Percentiles rank a stretch among this genome's conserved stretches.
These are phyloP conservation scores for Colletes latitarsis DNA, from an alignment of 1,140 invertebrate genomes.

Conservation along the genomic window DNA sequence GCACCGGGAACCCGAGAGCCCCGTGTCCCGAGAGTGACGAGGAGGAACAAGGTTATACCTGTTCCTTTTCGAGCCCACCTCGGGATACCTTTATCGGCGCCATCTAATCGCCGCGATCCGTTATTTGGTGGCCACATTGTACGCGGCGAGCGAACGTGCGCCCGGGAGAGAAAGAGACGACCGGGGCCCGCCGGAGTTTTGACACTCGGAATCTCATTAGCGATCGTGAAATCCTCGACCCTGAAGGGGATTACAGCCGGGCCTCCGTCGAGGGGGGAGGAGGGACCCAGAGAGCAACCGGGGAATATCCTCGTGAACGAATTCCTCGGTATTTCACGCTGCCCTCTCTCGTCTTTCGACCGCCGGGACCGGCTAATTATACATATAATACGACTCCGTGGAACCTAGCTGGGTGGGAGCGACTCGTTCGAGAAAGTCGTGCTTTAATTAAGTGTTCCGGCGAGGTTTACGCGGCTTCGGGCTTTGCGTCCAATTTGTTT, in stretches of 20 bases:
- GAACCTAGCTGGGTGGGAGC: background rate
- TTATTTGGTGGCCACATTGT: constrained; percentile 72
- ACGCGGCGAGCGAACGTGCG: constrained; percentile 10
- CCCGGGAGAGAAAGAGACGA: background rate
- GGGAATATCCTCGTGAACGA: constrained; percentile 6
- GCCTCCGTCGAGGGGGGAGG: background rate
- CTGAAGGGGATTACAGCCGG: constrained; percentile 60
- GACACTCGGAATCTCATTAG: constrained; percentile 81
- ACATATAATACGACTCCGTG: constrained; percentile 28
- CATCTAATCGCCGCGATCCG: constrained; percentile 79
- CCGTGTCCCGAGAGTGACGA: constrained; percentile 14
- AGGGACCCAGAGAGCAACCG: background rate
- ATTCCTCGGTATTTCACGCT: constrained; percentile 18
- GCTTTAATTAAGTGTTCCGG: constrained; percentile 28
- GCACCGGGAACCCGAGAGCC: too few species aligned
- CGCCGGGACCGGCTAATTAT: constrained; percentile 28
- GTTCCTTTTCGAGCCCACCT: constrained; percentile 50
- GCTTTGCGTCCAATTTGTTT: constrained; percentile 22
- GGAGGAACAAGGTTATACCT: constrained; percentile 44
- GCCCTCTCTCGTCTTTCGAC: background rate
- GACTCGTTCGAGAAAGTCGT: constrained; percentile 5
- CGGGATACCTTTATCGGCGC: constrained; percentile 63
- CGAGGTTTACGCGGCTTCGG: constrained; percentile 1
- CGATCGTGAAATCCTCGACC: constrained; percentile 73
- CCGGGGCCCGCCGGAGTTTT: constrained; percentile 74